Evolutionary conservation across 2,888 invertebrate species (phyloP).

Genomic region (Sarcophaga variegata): DNA sequence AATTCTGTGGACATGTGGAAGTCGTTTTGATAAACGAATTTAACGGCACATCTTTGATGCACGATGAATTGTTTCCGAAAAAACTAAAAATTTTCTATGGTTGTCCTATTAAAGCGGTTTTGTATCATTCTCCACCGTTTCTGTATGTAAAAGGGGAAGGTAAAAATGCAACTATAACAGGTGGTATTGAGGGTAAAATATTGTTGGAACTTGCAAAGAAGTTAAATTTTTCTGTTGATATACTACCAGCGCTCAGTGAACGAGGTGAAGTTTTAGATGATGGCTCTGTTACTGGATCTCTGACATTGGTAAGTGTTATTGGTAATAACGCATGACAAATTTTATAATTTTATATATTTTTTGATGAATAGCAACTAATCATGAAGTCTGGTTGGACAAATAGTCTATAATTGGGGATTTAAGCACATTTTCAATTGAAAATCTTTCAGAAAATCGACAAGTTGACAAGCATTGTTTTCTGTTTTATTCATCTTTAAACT

Average conservation of each 20-base stretch:
- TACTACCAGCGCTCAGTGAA: conserved; percentile 57
- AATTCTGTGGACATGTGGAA: conserved; percentile 41
- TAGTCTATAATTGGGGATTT: too few species aligned
- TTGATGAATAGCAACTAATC: too few species aligned
- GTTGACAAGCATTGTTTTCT: too few species aligned
- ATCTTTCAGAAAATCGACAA: too few species aligned
- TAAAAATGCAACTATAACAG: conserved; percentile 42
- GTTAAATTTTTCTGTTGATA: conserved; percentile 62
- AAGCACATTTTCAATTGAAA: too few species aligned
- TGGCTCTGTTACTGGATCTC: conserved; percentile 57
- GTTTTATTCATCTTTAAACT: too few species aligned
- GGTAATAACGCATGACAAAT: too few species aligned
- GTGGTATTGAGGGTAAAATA: conserved; percentile 64
- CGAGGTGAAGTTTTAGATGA: conserved; percentile 59
- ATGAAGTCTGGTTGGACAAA: too few species aligned
- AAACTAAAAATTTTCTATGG: conserved; percentile 74
- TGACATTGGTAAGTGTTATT: conserved; percentile 59
- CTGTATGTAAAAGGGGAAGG: conserved; percentile 46
- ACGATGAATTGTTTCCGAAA: conserved; percentile 70
- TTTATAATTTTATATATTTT: too few species aligned
- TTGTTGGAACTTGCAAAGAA: conserved; percentile 39
- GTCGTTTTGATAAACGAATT: conserved; percentile 33
- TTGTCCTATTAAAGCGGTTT: conserved; percentile 73
- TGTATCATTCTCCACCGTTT: conserved; percentile 71
- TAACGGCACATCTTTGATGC: conserved; percentile 37